A percentile compares a stretch with the other conserved stretches of the same genome.
phyloP scores from a whole-genome alignment of 2,113 vertebrate species.

The Sinocyclocheilus grahami region DNA sequence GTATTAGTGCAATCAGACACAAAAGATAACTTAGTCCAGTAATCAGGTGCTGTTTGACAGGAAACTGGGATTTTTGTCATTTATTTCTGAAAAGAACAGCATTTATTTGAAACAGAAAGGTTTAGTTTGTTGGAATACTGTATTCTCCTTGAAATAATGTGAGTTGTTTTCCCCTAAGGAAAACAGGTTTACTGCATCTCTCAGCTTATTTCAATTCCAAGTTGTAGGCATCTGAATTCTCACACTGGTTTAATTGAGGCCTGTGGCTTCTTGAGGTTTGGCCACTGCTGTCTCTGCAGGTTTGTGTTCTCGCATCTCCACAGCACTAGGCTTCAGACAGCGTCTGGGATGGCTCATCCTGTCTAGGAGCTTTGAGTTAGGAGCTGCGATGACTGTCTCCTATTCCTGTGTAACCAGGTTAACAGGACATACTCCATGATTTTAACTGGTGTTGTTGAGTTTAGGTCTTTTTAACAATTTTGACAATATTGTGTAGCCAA shows the following conservation, averaged over 20 bases:
- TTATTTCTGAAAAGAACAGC: no score
- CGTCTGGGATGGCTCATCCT: neutral
- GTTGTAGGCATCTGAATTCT: neutral
- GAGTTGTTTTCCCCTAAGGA: neutral
- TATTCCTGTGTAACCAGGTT: neutral
- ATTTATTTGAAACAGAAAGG: no score
- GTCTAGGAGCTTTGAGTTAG: no score
- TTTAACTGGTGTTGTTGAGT: no score
- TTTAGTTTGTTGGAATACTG: no score
- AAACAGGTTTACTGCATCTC: constrained; percentile 10
- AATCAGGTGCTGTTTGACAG: no score
- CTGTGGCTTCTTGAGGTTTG: constrained; percentile 13
- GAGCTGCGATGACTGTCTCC: neutral
- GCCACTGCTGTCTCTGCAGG: neutral
- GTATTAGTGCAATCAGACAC: no score
- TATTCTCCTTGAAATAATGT: neutral
- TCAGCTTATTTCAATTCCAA: neutral
- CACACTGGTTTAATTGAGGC: neutral
- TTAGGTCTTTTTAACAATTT: no score
- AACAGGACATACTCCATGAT: neutral
- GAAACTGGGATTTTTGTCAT: no score
- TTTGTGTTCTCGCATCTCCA: neutral
- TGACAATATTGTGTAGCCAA: no score
- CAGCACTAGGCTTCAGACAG: neutral
- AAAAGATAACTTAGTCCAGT: no score